phyloP scores from a whole-genome alignment of 1,140 invertebrate species.

The Battus philenor region DNA sequence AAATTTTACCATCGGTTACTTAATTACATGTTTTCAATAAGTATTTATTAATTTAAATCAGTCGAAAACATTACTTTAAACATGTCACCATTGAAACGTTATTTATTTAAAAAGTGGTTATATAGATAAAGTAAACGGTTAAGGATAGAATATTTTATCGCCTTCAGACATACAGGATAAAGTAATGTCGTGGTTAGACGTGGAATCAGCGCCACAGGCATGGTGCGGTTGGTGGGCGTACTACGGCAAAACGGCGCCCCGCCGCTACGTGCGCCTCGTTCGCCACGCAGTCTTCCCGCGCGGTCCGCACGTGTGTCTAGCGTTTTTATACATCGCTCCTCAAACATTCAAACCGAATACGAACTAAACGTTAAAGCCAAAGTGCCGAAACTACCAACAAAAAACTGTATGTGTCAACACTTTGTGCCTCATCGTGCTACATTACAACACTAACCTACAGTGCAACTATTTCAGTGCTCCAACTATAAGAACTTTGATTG shows the following conservation, averaged over 20 bases:
- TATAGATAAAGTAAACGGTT: too few species aligned
- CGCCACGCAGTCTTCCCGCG: slow-evolving; percentile 75
- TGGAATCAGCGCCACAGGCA: slow-evolving; percentile 41
- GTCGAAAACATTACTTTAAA: too few species aligned
- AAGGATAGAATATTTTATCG: slow-evolving; percentile 2
- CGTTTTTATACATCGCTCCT: slow-evolving; percentile 43
- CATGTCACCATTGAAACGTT: too few species aligned
- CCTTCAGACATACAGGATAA: slow-evolving; percentile 3
- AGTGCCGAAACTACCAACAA: slow-evolving; percentile 32
- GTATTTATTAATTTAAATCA: too few species aligned
- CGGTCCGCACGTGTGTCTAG: slow-evolving; percentile 66
- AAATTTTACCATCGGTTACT: too few species aligned
- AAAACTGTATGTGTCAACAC: slow-evolving; percentile 33
- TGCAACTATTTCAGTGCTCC: slow-evolving; percentile 47
- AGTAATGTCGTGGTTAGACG: slow-evolving; percentile 11
- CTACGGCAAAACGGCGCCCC: slow-evolving; percentile 44
- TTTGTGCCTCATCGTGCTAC: slow-evolving; percentile 29
- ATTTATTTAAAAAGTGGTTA: too few species aligned
- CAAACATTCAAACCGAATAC: slow-evolving; percentile 34
- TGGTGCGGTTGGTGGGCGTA: slow-evolving; percentile 32
- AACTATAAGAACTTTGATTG: slow-evolving; percentile 60
- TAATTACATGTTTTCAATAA: too few species aligned
- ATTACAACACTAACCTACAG: slow-evolving; percentile 30
- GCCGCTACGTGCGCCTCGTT: slow-evolving; percentile 48
- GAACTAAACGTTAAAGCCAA: slow-evolving; percentile 28